These are phyloP conservation scores for Petrosia ficiformis DNA, from an alignment of 37 sponge, comb jelly and placozoan species.

Conservation along the genomic window DNA sequence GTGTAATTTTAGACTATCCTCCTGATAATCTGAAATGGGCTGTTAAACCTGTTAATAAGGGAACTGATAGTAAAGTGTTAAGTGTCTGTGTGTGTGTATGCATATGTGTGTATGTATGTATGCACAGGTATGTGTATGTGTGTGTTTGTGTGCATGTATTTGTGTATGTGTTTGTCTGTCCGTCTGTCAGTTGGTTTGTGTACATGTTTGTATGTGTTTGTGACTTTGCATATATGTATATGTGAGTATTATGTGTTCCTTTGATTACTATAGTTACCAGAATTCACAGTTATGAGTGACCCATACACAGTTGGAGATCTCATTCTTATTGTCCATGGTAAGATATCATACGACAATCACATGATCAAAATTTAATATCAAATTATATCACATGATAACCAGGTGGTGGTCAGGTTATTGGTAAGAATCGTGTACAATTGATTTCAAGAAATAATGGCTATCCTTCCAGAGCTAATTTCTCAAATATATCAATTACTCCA, in stretches of 20 bases:
- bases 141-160: too few species aligned
- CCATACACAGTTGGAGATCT: conserved; percentile 45
- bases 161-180: too few species aligned
- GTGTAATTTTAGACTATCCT: conserved; percentile 12
- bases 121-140: too few species aligned
- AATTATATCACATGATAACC: background rate
- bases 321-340: conserved; percentile 44
- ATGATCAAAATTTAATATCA: background rate
- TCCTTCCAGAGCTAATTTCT: conserved; percentile 63
- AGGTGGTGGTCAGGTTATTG: conserved; percentile 50
- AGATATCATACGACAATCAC: too few species aligned
- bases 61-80: too few species aligned
- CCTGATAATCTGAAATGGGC: conserved; percentile 49
- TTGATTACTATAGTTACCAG: conserved; percentile 66
- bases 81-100: too few species aligned
- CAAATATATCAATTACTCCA: conserved; percentile 46
- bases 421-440: conserved; percentile 21
- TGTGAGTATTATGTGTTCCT: too few species aligned
- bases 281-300: conserved; percentile 50
- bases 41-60: too few species aligned
- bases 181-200: background rate
- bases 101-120: too few species aligned
- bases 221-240: too few species aligned
- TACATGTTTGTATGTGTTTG: too few species aligned
- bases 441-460: conserved; percentile 44